phyloP scores from a whole-genome alignment of 1,140 invertebrate species.

The Tyrophagus putrescentiae region DNA sequence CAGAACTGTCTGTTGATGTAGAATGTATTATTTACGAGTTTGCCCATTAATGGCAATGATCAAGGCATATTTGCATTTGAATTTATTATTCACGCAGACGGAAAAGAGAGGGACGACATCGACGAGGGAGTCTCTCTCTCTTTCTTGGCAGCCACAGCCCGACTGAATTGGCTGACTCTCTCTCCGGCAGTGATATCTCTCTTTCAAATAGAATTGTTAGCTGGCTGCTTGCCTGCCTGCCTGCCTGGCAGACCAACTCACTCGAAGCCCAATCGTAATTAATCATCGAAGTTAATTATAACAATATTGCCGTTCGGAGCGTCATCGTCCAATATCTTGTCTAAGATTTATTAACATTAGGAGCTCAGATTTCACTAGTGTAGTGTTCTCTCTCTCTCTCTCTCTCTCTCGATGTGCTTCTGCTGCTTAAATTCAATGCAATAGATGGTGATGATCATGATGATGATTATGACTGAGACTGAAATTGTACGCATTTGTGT shows the following conservation, averaged over 20 bases:
- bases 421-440: constrained; percentile 7
- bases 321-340: constrained; percentile 5
- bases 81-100: background rate
- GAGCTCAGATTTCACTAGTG: background rate
- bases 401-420: constrained; percentile 20
- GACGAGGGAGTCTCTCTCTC: no score
- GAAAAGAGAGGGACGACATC: background rate
- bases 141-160: no score
- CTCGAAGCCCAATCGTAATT: constrained; percentile 1
- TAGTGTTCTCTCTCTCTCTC: constrained; percentile 17
- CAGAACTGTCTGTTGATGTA: no score
- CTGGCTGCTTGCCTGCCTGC: no score
- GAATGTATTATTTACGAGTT: constrained; percentile 10
- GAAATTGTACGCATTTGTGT: no score
- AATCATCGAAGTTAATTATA: constrained; percentile 15
- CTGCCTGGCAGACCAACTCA: background rate
- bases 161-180: no score
- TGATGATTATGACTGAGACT: no score
- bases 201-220: no score
- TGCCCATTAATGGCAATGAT: constrained; percentile 11
- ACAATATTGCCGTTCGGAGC: constrained; percentile 13
- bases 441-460: no score
- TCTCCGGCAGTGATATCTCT: no score
- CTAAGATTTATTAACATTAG: constrained; percentile 12
- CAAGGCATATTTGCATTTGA: constrained; percentile 13